Percentiles rank a stretch among this genome's conserved stretches.
Evolutionary conservation across 2,797 vertebrate species (phyloP).

Genomic region (Intellagama lesueurii): DNA sequence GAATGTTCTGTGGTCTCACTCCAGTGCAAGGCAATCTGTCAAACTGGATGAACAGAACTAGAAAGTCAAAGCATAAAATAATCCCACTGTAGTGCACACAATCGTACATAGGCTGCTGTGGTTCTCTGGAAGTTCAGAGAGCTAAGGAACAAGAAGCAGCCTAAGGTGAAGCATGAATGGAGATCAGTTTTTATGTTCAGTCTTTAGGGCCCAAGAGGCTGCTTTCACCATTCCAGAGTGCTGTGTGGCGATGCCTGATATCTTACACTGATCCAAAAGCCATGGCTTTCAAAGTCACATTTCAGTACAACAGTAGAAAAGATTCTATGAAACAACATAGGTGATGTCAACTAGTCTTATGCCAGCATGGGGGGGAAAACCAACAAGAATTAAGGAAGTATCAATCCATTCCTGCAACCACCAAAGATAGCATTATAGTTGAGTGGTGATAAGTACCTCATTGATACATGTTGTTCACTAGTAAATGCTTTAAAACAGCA

Average conservation of each 20-base stretch:
- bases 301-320: slow-evolving; percentile 7
- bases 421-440: background rate
- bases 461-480: background rate
- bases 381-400: background rate
- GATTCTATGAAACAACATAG: background rate
- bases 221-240: background rate
- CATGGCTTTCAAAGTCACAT: slow-evolving; percentile 2
- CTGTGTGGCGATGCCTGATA: background rate
- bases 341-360: background rate
- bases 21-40: background rate
- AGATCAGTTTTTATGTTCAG: no score
- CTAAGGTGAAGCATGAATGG: background rate
- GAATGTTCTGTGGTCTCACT: background rate
- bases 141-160: background rate
- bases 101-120: background rate
- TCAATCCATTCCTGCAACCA: no score
- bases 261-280: background rate
- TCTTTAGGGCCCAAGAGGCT: background rate
- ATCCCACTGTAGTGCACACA: background rate
- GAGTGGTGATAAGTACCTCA: background rate
- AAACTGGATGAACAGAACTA: background rate
- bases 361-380: background rate
- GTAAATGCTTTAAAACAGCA: background rate
- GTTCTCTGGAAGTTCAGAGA: background rate
- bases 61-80: background rate